Evolutionary conservation across 1,140 invertebrate species (phyloP).

Genomic region (Calephelis virginiensis): DNA sequence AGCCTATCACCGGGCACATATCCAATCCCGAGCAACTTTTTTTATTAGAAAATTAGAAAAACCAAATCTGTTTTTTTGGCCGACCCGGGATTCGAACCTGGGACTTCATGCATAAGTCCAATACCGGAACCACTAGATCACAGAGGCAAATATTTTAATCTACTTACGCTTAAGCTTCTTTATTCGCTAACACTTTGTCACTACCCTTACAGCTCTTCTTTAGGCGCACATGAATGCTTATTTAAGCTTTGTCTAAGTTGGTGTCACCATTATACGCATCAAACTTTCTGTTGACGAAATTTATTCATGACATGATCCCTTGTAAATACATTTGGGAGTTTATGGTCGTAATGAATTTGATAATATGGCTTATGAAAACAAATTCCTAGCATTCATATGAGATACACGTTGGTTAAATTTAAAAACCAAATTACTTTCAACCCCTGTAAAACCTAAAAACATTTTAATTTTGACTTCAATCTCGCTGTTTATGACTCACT

Average conservation of each 20-base stretch:
- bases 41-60: too few species aligned
- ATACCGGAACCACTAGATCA: background rate
- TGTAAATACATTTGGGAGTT: slow-evolving; percentile 76
- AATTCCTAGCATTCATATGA: slow-evolving; percentile 47
- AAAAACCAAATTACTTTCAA: slow-evolving; percentile 19
- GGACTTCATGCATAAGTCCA: too few species aligned
- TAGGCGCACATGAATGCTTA: slow-evolving; percentile 38
- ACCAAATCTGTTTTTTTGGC: too few species aligned
- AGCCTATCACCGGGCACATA: too few species aligned
- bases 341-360: slow-evolving; percentile 77
- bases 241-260: slow-evolving; percentile 66
- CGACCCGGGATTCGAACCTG: too few species aligned
- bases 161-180: background rate
- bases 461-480: slow-evolving; percentile 8
- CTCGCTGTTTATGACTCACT: slow-evolving; percentile 1
- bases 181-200: background rate
- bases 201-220: background rate
- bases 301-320: slow-evolving; percentile 75
- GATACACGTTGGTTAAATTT: slow-evolving; percentile 36
- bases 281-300: slow-evolving; percentile 73
- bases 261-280: slow-evolving; percentile 67
- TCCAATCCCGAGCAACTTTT: too few species aligned
- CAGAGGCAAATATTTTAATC: background rate
- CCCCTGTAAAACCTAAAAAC: slow-evolving; percentile 6
- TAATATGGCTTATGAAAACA: slow-evolving; percentile 72